Evolutionary conservation across 2,797 vertebrate species (phyloP), one percentile per base, ranked within the genome.

Genomic region (Mycteria americana): DNA sequence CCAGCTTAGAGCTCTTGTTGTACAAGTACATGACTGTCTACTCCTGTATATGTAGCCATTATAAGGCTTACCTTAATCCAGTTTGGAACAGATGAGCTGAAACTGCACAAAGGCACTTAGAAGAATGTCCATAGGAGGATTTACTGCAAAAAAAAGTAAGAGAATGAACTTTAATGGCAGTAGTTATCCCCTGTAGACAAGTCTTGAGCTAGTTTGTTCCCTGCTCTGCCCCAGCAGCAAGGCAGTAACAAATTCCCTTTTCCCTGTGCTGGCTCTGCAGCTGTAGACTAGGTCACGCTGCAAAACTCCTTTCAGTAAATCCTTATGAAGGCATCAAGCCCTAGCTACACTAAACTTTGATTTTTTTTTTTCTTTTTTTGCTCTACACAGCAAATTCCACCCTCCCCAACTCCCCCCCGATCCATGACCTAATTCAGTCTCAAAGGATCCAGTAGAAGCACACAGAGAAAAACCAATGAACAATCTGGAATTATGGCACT

Each of bases 361-460:
- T 56, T 19, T 45, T 0, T 33, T 48, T 60, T 74, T 41, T 53
- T 74, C 22, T 25, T 24, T 57, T 57, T 23, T 13, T 23, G 18
- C 86, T 94, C 85, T 59, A 15, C 75, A 33, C 78, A 91, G 84
- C 83, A 59, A 95, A 95, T 95, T 91, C 81, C 81, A 63, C 39
- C 82, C 46, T 75, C 85, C 84, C 70, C 33, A 83, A 39, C 37
- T 39, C 37, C 37, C 37, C 37, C 37, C 37, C 81, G 91, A 89
- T 95, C 75, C 35, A 65, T 93, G 94, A 97, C 96, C 93, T 95
- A 95, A 93, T 97, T 97, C 95, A 97, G 89, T 69, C 94, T 93
- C 81, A 62, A 65, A 88, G 35, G n/a, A 65, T 94, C 77, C 90
- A 50, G 75, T 4, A 89, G 93, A 39, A 73, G 57, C 57, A 75